Conservation (phyloP, 2,888 invertebrate species). For the Agrilus biguttatus region DNA sequence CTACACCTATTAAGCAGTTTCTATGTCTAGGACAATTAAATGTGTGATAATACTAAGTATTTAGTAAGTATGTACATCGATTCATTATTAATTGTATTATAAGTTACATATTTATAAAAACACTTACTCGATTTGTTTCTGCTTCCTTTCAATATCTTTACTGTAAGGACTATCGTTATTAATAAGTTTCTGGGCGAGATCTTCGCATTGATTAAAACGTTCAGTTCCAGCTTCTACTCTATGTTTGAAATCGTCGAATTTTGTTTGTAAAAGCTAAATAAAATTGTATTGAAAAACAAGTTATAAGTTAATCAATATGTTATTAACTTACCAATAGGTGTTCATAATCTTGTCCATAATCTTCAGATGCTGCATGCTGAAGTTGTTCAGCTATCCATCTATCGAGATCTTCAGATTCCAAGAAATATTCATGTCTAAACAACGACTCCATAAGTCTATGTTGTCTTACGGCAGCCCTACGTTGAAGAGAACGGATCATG, state of each 20-base stretch:
- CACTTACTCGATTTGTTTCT: conserved; percentile 71
- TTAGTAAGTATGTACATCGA: neutral
- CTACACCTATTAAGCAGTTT: neutral
- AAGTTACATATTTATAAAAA: neutral
- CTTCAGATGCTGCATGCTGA: conserved; percentile 78
- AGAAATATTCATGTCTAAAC: conserved; percentile 76
- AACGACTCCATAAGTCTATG: conserved; percentile 82
- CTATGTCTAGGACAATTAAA: no score
- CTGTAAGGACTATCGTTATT: conserved; percentile 76
- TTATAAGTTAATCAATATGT: neutral
- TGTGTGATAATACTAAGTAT: no score
- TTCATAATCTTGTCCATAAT: conserved; percentile 90
- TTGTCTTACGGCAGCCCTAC: conserved; percentile 64
- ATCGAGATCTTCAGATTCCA: conserved; percentile 80
- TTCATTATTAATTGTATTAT: neutral
- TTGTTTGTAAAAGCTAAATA: conserved; percentile 62
- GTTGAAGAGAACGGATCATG: conserved; percentile 66
- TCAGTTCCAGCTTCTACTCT: conserved; percentile 82
- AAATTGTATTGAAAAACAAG: neutral
- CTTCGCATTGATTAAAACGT: conserved; percentile 80
- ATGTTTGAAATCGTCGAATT: conserved; percentile 87
- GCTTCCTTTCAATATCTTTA: conserved; percentile 70
- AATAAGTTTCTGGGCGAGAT: conserved; percentile 75
- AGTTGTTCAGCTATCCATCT: conserved; percentile 87
- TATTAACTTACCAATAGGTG: conserved; percentile 53